Base-by-base conservation (phyloP, 1,140 invertebrate genomes). In the Rhynchophorus ferrugineus region DNA sequence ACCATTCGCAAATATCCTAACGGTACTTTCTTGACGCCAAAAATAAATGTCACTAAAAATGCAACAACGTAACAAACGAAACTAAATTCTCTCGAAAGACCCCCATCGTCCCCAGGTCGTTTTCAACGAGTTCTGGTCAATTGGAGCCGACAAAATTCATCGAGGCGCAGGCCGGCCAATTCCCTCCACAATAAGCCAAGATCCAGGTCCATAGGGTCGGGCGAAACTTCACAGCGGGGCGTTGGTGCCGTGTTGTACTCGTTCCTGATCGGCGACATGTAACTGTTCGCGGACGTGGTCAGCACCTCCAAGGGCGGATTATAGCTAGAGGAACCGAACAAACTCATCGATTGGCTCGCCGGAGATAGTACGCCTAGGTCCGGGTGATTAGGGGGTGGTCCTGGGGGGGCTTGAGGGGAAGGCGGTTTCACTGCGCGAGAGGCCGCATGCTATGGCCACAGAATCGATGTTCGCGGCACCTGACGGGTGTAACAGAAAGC, bases 401-500 rank as follows among this genome's bases (percentile, higher is more conserved):
- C 43, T 48, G 44, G 38, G 14, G 33, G 52, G 2, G 11, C 18
- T n/a, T 24, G 9, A 13, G 53, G 53, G 14, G 52, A 78, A 71
- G 78, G 77, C 75, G 78, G 74, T 73, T 79, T 82, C 34, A 59
- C 50, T 41, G 52, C 61, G 47, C 52, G 42, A 58, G 62, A 62
- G 66, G 65, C 66, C 63, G 60, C 75, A 76, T 81, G 86, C 87
- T 89, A 90, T 83, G 86, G 85, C 84, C 85, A 87, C 78, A 80
- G 78, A 71, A 79, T 80, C 67, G 77, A 81, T 16, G 81, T 70
- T 68, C 81, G 81, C 65, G 77, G 78, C 51, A 76, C 72, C 66
- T 82, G 78, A 70, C 85, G 83, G 60, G 82, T 81, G 76, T 84
- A 89, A 75, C 85, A 89, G 69, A 80, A 81, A 22, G 79, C 74